Percentiles rank a stretch among this genome's conserved stretches.
Conservation (phyloP, 2,888 invertebrate species). For the Boloria euphrosyne region DNA sequence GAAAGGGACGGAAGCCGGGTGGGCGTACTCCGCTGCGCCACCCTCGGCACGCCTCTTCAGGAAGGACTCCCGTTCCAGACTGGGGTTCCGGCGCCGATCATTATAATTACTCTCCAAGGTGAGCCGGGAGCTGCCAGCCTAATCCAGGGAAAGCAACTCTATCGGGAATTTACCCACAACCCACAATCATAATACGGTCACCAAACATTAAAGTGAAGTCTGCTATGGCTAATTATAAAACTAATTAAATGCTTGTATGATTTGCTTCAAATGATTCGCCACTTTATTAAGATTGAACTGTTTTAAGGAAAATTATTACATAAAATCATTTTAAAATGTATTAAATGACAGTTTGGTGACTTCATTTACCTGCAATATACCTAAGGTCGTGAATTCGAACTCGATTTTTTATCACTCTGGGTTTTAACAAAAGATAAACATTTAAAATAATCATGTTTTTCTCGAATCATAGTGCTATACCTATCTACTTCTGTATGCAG, state of each 20-base stretch:
- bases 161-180: slow-evolving; percentile 66
- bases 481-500: too few relatives aligned
- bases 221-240: slow-evolving; percentile 62
- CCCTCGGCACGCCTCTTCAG: slow-evolving; percentile 79
- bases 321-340: too few relatives aligned
- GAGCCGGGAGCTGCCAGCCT: slow-evolving; percentile 72
- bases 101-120: slow-evolving; percentile 83
- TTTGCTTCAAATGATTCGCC: neutral
- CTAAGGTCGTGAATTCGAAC: too few relatives aligned
- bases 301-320: too few relatives aligned
- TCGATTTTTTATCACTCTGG: too few relatives aligned
- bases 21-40: slow-evolving; percentile 76
- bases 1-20: slow-evolving; percentile 63
- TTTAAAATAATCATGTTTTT: too few relatives aligned
- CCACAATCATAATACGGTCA: slow-evolving; percentile 65
- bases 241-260: slow-evolving; percentile 56
- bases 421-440: too few relatives aligned
- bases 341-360: too few relatives aligned
- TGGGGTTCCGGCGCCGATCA: slow-evolving; percentile 79
- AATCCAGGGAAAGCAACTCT: slow-evolving; percentile 68
- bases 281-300: neutral
- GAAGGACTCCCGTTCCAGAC: slow-evolving; percentile 76
- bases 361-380: too few relatives aligned
- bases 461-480: too few relatives aligned
- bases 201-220: slow-evolving; percentile 70